Conservation (phyloP, 53 echinoderm and acorn worm species). For the Pentamera pediparva region DNA sequence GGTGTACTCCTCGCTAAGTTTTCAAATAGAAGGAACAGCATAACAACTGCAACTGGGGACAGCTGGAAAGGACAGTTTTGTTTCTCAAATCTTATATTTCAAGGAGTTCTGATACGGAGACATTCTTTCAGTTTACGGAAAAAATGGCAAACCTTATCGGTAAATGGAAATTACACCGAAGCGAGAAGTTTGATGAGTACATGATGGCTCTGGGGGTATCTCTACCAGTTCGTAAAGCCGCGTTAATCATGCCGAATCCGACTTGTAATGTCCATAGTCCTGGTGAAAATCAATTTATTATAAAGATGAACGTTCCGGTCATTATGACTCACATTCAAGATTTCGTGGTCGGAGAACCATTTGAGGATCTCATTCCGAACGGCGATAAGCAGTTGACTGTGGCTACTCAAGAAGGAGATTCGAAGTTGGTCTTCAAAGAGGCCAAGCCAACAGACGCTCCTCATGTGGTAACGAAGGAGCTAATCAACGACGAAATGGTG, state of each 20-base stretch:
- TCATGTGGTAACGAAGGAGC: conserved; percentile 78
- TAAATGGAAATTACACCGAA: conserved; percentile 81
- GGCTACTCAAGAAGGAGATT: conserved; percentile 62
- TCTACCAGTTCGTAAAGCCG: conserved; percentile 72
- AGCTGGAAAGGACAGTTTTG: too few relatives aligned
- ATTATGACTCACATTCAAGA: conserved; percentile 88
- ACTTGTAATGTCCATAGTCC: conserved; percentile 64
- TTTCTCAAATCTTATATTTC: too few relatives aligned
- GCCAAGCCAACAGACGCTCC: conserved; percentile 63
- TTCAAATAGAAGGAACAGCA: too few relatives aligned
- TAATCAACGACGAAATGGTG: conserved; percentile 72
- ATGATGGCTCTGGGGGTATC: conserved; percentile 79
- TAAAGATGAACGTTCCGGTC: conserved; percentile 93
- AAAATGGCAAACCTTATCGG: conserved; percentile 65
- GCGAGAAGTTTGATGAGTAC: conserved; percentile 95
- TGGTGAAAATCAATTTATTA: conserved; percentile 54
- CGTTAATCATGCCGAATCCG: conserved; percentile 72
- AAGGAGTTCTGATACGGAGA: too few relatives aligned
- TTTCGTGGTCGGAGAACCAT: conserved; percentile 66
- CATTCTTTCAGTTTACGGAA: not conserved
- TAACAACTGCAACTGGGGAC: too few relatives aligned
- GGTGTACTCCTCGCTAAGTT: too few relatives aligned
- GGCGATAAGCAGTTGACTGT: conserved; percentile 76
- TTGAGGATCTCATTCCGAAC: conserved; percentile 84
- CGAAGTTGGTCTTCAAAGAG: conserved; percentile 67